Evolutionary conservation across 2,113 vertebrate species (phyloP), one percentile per base, ranked within the genome.

Genomic region (Pygoscelis antarcticus): DNA sequence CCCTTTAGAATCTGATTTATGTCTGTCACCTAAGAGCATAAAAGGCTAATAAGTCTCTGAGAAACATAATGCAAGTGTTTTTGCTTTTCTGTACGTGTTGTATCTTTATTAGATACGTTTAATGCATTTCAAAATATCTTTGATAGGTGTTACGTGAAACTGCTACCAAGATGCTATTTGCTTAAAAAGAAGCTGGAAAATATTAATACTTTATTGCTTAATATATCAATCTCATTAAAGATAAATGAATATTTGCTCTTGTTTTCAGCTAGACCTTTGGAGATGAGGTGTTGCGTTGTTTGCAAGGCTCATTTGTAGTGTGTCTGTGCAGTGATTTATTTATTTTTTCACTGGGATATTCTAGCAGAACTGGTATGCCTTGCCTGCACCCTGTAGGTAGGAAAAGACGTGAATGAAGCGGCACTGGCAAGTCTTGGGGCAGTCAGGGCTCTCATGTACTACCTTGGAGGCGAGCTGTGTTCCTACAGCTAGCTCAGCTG

Each of bases 401-500:
- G 26, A 58, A 36, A 46, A 89, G 20, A 18, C 9, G 1, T 21
- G 64, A 89, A 54, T 87, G 68, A 60, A 72, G 51, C 40, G 40
- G 2, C 20, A 7, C 27, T 87, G 40, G 55, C 60, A 44, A 5
- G 27, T 46, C 64, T 19, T 66, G 55, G 36, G 51, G 34, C 55
- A 29, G 27, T 42, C 78, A 32, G 54, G 58, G 49, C 66, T 80
- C 54, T 55, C 19, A 3, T 5, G 7, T 44, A 6, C 58, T 72
- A 5, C 0, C 0, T 4, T 51, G 30, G 36, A 61, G 23, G 21
- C 0, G 2, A 49, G 46, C 81, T 64, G 69, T 55, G 70, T 69
- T 90, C 61, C 30, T 82, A 0, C 5, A 5, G 36, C 49, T 52
- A 36, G 26, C 58, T 93, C 66, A 58, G 57, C 52, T 0, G 0